phyloP scores from a whole-genome alignment of 2,888 invertebrate species.

The Oxycera nigricornis region DNA sequence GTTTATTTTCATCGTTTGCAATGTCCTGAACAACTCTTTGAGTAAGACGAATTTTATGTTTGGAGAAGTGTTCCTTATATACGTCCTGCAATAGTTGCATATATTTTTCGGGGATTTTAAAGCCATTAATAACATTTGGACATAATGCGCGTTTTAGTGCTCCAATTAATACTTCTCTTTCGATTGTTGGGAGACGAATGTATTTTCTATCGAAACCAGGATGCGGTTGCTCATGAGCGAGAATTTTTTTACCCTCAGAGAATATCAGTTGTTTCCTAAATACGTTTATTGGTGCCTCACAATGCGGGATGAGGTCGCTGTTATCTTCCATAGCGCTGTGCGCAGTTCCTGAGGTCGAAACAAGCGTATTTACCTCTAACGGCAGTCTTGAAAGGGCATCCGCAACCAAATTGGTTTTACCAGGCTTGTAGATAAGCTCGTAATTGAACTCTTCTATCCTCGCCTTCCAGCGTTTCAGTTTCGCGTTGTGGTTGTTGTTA shows the following conservation, averaged over 20 bases:
- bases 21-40: constrained; percentile 1
- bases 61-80: background rate
- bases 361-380: background rate
- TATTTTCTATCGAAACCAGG: too few species aligned
- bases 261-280: background rate
- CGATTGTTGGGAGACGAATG: too few species aligned
- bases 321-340: constrained; percentile 21
- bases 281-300: background rate
- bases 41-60: background rate
- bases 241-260: too few species aligned
- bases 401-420: constrained; percentile 5
- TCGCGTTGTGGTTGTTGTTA: constrained; percentile 2
- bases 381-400: constrained; percentile 2
- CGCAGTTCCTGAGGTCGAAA: background rate
- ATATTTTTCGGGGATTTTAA: background rate
- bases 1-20: background rate
- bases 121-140: background rate
- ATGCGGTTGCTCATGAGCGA: too few species aligned
- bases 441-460: constrained; percentile 43
- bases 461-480: constrained; percentile 16
- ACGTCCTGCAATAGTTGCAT: background rate
- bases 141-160: background rate
- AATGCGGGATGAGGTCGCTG: background rate
- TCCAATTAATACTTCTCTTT: background rate
- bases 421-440: background rate